Evolutionary conservation across 2,888 invertebrate species (phyloP).

Genomic region (Caenorhabditis parvicauda): DNA sequence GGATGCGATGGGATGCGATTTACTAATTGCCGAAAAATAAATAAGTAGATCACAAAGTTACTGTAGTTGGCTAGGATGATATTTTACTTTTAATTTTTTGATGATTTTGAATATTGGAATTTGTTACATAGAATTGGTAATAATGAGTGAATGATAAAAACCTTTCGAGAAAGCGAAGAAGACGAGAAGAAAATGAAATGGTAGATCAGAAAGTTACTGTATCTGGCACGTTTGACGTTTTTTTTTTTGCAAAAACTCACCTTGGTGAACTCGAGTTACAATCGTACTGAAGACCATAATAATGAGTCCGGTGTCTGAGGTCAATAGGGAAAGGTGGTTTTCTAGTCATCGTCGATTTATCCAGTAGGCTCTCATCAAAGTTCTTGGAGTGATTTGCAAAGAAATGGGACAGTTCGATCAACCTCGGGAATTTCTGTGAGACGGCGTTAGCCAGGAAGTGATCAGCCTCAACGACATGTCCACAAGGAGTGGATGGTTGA

Average conservation of each 20-base stretch:
- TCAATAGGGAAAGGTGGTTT: conserved; percentile 19
- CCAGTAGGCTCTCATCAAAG: conserved; percentile 16
- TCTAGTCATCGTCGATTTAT: conserved; percentile 12
- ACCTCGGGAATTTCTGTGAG: conserved; percentile 19
- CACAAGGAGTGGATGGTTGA: conserved; percentile 27
- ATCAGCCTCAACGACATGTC: conserved; percentile 30
- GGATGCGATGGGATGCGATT: too few species aligned
- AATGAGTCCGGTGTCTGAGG: conserved; percentile 12
- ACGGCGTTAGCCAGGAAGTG: conserved; percentile 28
- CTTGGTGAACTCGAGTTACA: conserved; percentile 17
- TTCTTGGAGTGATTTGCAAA: conserved; percentile 35
- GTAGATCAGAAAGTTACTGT: too few species aligned
- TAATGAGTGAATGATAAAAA: too few species aligned
- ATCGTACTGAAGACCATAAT: conserved; percentile 22
- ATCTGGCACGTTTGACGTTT: neutral
- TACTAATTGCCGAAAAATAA: too few species aligned
- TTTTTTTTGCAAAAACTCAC: conserved; percentile 2
- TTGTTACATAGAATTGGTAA: too few species aligned
- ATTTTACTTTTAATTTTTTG: too few species aligned
- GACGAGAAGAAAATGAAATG: neutral
- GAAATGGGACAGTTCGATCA: conserved; percentile 31
- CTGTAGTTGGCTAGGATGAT: too few species aligned
- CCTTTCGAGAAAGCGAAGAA: neutral
- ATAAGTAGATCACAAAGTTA: too few species aligned
- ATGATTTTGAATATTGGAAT: too few species aligned